Base-by-base conservation (phyloP, 2,113 vertebrate species). In the Megaceryle torquata region DNA sequence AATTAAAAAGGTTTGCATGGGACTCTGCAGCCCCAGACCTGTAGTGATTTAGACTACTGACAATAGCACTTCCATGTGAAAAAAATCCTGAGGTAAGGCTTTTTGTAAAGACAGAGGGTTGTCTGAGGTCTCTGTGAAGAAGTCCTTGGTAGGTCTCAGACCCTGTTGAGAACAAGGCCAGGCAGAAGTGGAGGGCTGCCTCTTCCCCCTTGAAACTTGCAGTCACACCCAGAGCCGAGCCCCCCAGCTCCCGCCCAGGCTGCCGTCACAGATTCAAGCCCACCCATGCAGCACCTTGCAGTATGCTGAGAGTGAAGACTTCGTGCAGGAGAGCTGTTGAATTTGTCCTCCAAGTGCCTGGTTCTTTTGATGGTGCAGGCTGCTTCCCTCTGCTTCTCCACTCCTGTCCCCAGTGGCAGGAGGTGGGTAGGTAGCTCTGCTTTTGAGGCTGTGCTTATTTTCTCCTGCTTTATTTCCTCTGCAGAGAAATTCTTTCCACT, bases 251-350 rank as follows among this genome's bases (percentile, higher is more conserved):
- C 77, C 15, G 20, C 26, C 2, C 0, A 6, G 69, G 11, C 68
- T 75, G 54, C 46, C 7, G 4, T 39, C 20, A 11, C 0, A 3
- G 9, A 41, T 51, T 35, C 37, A 31, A 43, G 17, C 14, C 1
- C 20, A 7, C 54, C 57, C 6, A 0, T 17, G 11, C 20, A 11
- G 21, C 1, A 0, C 11, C 29, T 11, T 3, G 3, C 33, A 57
- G 33, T 8, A 41, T 1, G 5, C 44, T 68, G 57, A 20, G 39
- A 1, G 3, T 5, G 21, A 22, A 17, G 20, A 13, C 1, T 41
- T 37, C n/a, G 50, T 9, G 54, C 16, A 17, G 59, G 60, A 50
- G 9, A 69, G 44, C 26, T 65, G 50, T 6, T 60, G 50, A 19
- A 6, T 89, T 65, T 91, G 37, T 20, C 22, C 19, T 54, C 37